Conservation (phyloP, 2,113 vertebrate species). For the Sceloporus tristichus region DNA sequence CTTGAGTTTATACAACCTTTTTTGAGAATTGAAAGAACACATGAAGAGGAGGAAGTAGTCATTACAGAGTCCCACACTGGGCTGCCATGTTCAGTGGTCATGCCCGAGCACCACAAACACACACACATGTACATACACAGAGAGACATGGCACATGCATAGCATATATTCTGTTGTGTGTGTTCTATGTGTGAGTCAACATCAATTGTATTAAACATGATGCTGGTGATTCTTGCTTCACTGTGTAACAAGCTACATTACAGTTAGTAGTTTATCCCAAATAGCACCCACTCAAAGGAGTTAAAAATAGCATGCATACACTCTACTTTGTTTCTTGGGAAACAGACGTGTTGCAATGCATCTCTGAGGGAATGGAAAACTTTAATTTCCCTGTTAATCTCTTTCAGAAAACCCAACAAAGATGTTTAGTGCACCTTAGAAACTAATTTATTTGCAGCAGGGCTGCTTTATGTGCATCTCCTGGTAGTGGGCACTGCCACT, state of each 20-base stretch:
- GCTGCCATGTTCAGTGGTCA: neutral
- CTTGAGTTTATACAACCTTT: no score
- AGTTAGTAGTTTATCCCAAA: slow-evolving; percentile 8
- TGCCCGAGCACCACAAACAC: neutral
- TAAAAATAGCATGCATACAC: slow-evolving; percentile 57
- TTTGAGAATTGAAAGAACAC: neutral
- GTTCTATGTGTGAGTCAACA: neutral
- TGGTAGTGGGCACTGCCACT: no score
- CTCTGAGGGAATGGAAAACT: slow-evolving; percentile 24
- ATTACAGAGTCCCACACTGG: neutral
- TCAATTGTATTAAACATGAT: neutral
- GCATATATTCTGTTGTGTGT: neutral
- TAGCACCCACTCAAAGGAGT: slow-evolving; percentile 48
- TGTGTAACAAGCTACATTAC: neutral
- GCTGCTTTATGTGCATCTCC: no score
- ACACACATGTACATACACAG: no score
- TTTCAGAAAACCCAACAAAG: neutral
- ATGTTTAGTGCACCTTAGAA: neutral
- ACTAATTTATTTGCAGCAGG: no score
- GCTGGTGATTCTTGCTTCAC: neutral
- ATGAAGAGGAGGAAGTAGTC: neutral
- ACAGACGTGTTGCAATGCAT: slow-evolving; percentile 64
- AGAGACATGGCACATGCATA: no score
- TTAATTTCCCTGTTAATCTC: no score
- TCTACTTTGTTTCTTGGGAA: slow-evolving; percentile 68